Percentiles rank a stretch among this genome's conserved stretches.
Conservation (phyloP, 2,797 vertebrate species). For the Poeciliopsis paucimaculata region DNA sequence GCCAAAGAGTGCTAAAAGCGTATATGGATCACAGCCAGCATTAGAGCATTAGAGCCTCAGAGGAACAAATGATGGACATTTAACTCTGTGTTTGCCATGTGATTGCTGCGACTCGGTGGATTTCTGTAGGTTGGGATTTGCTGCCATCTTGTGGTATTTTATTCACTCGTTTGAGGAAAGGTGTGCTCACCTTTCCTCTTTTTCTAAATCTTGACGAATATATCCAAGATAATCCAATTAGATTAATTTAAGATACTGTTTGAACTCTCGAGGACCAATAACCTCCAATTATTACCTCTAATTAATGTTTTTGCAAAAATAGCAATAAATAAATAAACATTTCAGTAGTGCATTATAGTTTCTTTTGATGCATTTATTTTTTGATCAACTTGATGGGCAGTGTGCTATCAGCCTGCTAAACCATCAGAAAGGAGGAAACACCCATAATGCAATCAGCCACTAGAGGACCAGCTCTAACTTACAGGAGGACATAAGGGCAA, state of each 20-base stretch:
- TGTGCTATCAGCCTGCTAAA: constrained; percentile 1
- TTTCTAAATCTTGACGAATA: background rate
- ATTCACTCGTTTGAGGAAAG: constrained; percentile 3
- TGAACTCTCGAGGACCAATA: background rate
- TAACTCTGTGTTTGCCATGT: background rate
- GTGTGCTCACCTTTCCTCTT: background rate
- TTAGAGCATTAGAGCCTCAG: background rate
- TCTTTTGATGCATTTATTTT: background rate
- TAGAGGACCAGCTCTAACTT: constrained; percentile 40
- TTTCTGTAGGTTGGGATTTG: constrained; percentile 17
- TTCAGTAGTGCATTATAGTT: background rate
- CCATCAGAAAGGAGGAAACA: constrained; percentile 34
- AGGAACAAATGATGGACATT: background rate
- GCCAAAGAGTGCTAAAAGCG: no score
- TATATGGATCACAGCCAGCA: background rate
- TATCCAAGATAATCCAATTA: background rate
- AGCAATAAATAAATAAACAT: background rate
- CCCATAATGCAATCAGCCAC: constrained; percentile 31
- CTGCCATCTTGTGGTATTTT: constrained; percentile 58
- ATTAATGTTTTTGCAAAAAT: background rate
- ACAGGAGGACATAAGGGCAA: constrained; percentile 44
- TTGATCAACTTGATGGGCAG: constrained; percentile 12
- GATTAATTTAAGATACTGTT: background rate
- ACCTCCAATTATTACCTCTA: background rate
- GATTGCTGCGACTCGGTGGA: background rate